Base-by-base conservation (phyloP, 2,113 vertebrate species). In the Oenanthe melanoleuca region DNA sequence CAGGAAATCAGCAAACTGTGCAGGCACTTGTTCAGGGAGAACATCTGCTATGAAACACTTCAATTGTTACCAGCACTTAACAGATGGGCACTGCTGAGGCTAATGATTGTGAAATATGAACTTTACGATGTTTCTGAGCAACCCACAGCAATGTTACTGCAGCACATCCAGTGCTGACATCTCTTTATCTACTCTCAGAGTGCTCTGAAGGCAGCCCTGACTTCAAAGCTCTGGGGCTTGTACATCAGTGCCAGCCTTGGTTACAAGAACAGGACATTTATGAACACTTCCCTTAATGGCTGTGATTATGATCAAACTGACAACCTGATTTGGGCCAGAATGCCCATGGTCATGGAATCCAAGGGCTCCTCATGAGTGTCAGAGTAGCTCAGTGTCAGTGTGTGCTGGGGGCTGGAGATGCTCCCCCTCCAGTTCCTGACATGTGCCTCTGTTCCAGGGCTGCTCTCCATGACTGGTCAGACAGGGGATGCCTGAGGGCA, bases 1-100 rank as follows among this genome's bases (percentile, higher is more conserved):
- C 87, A 93, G 87, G 89, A 95, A 94, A 86, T 78, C 89, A 73
- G 81, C 60, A 91, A 88, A 77, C 56, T 44, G 44, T 38, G 60
- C 2, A 29, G 88, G 72, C 95, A 88, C 94, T 60, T 95, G 79
- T 86, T 92, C 75, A 49, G 85, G 53, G 80, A 86, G 92, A 94
- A 88, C 89, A 95, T 94, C 94, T 97, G 93, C 92, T 95, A 21
- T 42, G 59, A 86, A 92, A 91, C 85, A 85, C 47, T 92, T 59
- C 81, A 88, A 0, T 80, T 96, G 56, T 80, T 95, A 92, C 59
- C 74, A 73, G 75, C 44, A 24, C n/a, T 89, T 70, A 92, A 91
- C 92, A 96, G 93, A 92, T 88, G 89, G 92, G 95, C 94, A 94
- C 66, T 77, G 52, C 52, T 44, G 67, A 83, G 40, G 64, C 64